Evolutionary conservation across 2,797 vertebrate genomes (phyloP).

Genomic region (Sebastes vulpes): DNA sequence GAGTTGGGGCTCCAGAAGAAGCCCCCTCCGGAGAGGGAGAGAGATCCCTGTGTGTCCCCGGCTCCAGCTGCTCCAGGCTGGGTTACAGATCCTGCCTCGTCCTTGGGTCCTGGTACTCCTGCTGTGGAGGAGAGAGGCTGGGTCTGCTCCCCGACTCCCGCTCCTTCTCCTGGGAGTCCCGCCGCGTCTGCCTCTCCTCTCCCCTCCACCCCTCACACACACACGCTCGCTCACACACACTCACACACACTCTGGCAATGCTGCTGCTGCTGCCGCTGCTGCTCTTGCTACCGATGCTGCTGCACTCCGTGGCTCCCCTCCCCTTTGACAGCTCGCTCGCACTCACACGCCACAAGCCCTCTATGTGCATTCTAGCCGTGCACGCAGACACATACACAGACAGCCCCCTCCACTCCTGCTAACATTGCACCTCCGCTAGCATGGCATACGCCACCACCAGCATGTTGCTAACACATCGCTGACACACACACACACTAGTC

Average conservation of each 20-base stretch:
- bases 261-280: constrained; percentile 49
- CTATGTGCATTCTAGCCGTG: constrained; percentile 77
- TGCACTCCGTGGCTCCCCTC: constrained; percentile 72
- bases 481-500: constrained; percentile 44
- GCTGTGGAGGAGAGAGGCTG: constrained; percentile 79
- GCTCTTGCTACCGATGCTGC: constrained; percentile 51
- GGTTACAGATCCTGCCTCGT: constrained; percentile 61
- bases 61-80: constrained; percentile 64
- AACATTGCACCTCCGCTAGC: constrained; percentile 73
- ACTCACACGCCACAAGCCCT: constrained; percentile 74
- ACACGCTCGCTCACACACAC: constrained; percentile 62
- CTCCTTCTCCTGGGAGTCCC: constrained; percentile 82
- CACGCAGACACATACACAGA: constrained; percentile 68
- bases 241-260: constrained; percentile 69
- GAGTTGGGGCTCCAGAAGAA: constrained; percentile 71
- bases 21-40: constrained; percentile 52
- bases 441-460: constrained; percentile 68
- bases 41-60: constrained; percentile 43
- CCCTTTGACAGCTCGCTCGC: constrained; percentile 78
- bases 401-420: constrained; percentile 66
- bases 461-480: constrained; percentile 70
- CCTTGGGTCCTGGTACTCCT: constrained; percentile 73
- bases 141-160: constrained; percentile 76
- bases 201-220: constrained; percentile 73
- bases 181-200: constrained; percentile 78